phyloP scores from a whole-genome alignment of 2,797 vertebrate species.

The Cheracebus regulus region DNA sequence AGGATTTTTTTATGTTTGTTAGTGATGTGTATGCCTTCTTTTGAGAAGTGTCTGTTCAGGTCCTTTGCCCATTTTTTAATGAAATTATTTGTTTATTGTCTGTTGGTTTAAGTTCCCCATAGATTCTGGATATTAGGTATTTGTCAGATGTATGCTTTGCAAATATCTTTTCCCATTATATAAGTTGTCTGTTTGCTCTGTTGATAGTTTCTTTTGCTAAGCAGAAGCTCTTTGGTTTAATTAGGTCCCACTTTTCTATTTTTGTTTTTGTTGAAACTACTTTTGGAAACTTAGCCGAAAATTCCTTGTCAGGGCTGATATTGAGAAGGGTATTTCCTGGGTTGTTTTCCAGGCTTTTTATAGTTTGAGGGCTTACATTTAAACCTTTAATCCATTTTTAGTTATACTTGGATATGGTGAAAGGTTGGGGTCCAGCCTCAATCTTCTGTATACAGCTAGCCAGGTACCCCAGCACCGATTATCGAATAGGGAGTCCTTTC shows the following conservation, averaged over 20 bases:
- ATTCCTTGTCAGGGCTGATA: neutral
- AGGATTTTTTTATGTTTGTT: neutral
- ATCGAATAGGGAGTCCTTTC: neutral
- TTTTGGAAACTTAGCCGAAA: neutral
- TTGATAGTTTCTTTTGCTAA: neutral
- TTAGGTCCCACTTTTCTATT: neutral
- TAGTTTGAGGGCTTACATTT: neutral
- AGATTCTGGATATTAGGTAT: neutral
- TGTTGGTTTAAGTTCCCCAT: neutral
- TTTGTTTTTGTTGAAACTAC: neutral
- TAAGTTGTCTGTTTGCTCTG: neutral
- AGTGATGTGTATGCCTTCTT: neutral
- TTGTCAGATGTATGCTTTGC: neutral
- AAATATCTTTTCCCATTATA: neutral
- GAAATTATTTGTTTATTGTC: neutral
- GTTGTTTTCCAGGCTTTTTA: neutral
- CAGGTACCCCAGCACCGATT: neutral
- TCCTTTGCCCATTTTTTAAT: neutral
- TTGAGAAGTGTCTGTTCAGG: neutral
- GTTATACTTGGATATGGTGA: neutral
- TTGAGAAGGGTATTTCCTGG: neutral
- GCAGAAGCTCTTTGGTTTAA: neutral
- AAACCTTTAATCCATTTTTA: neutral
- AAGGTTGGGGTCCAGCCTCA: neutral
- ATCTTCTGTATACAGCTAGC: neutral